A percentile compares a stretch with the other conserved stretches of the same genome.
phyloP scores from a whole-genome alignment of 2,888 invertebrate species.

The Hartigia nigra region DNA sequence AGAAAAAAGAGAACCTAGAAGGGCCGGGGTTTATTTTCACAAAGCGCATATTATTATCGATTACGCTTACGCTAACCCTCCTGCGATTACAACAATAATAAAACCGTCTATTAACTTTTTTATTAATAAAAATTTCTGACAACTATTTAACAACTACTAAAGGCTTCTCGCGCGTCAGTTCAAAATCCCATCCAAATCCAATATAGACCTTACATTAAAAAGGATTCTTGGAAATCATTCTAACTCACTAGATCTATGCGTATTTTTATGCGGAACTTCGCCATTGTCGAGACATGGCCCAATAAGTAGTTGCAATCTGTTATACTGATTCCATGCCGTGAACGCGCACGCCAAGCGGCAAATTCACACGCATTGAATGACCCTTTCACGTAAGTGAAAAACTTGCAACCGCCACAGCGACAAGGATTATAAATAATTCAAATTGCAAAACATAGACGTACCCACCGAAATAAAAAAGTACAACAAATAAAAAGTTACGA shows the following conservation, averaged over 20 bases:
- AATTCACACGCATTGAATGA: too few relatives aligned
- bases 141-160: not conserved
- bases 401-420: not conserved
- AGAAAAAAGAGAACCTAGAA: not conserved
- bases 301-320: too few relatives aligned
- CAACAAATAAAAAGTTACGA: not conserved
- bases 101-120: not conserved
- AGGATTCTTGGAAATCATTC: too few relatives aligned
- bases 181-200: too few relatives aligned
- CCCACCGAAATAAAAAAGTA: not conserved
- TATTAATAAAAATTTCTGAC: not conserved
- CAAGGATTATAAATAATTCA: not conserved
- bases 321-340: too few relatives aligned
- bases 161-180: too few relatives aligned
- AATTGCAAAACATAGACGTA: not conserved
- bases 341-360: too few relatives aligned
- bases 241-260: too few relatives aligned
- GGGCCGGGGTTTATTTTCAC: slow-evolving; percentile 36
- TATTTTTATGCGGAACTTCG: too few relatives aligned
- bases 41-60: slow-evolving; percentile 59
- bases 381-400: not conserved
- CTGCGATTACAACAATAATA: not conserved
- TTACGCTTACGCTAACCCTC: slow-evolving; percentile 27
- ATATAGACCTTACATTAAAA: too few relatives aligned
- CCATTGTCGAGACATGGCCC: too few relatives aligned